Conservation (phyloP, 1,140 invertebrate species). For the Drosophila tropicalis region DNA sequence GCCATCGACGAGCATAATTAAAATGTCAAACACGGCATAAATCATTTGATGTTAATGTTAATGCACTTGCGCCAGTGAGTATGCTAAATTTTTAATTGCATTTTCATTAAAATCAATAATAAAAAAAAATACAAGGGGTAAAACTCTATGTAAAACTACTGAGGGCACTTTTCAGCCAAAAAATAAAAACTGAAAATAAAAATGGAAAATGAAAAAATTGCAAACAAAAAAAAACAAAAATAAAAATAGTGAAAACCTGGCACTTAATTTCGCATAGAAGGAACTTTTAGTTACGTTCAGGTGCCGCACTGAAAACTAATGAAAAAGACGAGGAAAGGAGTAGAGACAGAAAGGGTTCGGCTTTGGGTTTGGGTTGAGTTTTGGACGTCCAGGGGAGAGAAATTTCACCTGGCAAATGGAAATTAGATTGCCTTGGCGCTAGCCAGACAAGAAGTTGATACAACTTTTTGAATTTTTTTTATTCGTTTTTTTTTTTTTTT, state of each 20-base stretch:
- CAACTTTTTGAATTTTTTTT: conserved; percentile 43
- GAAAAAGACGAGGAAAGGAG: conserved; percentile 58
- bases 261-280: conserved; percentile 69
- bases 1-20: conserved; percentile 49
- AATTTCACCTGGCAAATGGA: conserved; percentile 54
- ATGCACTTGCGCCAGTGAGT: conserved; percentile 53
- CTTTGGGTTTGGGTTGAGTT: not conserved
- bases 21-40: conserved; percentile 72
- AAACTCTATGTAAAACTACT: conserved; percentile 38
- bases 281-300: conserved; percentile 65
- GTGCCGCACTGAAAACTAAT: conserved; percentile 67
- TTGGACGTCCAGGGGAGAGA: not conserved
- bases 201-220: conserved; percentile 21
- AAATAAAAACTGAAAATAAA: conserved; percentile 29
- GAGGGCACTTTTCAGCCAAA: conserved; percentile 45
- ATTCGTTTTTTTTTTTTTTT: not conserved
- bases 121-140: conserved; percentile 16
- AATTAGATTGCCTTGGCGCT: conserved; percentile 70
- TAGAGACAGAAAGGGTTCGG: conserved; percentile 7
- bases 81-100: conserved; percentile 76
- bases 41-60: conserved; percentile 69
- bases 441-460: conserved; percentile 70
- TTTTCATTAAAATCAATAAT: conserved; percentile 78
- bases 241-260: conserved; percentile 61
- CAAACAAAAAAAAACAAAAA: conserved; percentile 26